Base-by-base conservation (phyloP, 2,113 vertebrate species). In the Gasterosteus aculeatus region DNA sequence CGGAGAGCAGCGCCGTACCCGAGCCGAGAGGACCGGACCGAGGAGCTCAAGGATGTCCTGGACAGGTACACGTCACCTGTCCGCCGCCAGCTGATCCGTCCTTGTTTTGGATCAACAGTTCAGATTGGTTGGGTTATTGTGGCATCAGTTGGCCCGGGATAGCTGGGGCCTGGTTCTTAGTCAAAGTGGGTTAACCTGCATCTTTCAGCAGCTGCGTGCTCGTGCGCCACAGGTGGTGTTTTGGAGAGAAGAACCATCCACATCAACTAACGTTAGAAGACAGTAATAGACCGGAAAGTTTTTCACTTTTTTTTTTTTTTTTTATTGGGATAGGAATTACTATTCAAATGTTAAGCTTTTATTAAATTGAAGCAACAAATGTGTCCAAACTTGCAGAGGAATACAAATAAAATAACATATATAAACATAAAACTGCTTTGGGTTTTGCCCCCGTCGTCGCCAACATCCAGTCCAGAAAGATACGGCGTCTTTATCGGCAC, bases 1-100 rank as follows among this genome's bases (percentile, higher is more conserved):
- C 81, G 92, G 75, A 89, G 88, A 85, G 26, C 75, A 63, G 77
- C 89, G 41, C 93, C 93, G 1, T 93, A 94, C 56, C 82, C 92
- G 1, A 19, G 16, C 33, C 83, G 80, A 41, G 91, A 92, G 46
- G 93, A 94, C 10, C 86, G 87, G 57, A 62, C 47, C 46, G 91
- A 91, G 0, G 88, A 89, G 19, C 80, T 79, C 2, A 89, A 84
- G 56, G 85, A 89, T 83, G 77, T 79, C 22, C 41, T 90, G 58
- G 91, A 92, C 4, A 91, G 90, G 93, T 92, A 81, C 35, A 53
- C 49, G n/a, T 10, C 10, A 46, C 16, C 46, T 47, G 46, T 47
- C 46, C 15, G 46, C 46, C 49, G 9, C 19, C 16, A 5, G 11
- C 14, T 16, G 58, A 39, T 39, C 31, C 8, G 10, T 35, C 57